These are phyloP conservation scores for Drosophila pegasa DNA, from an alignment of 2,888 invertebrate species.

Conservation along the genomic window DNA sequence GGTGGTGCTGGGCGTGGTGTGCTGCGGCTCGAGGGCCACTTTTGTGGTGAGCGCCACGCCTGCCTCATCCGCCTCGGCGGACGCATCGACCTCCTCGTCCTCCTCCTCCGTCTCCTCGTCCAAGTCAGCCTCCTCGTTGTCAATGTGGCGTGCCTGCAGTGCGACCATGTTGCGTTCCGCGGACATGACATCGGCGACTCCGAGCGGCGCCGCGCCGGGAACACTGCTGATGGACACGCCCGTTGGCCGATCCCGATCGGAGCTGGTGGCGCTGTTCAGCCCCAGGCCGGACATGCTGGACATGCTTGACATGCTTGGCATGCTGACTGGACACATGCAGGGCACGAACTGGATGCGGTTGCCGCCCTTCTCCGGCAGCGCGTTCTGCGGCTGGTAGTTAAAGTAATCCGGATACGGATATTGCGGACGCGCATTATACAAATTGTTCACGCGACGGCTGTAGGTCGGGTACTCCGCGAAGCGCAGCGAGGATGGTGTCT, in stretches of 20 bases:
- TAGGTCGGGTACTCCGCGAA: constrained; percentile 76
- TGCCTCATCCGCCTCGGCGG: constrained; percentile 10
- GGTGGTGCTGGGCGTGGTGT: constrained; percentile 47
- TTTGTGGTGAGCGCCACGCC: constrained; percentile 11
- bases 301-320: constrained; percentile 53
- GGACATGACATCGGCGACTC: constrained; percentile 12
- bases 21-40: constrained; percentile 24
- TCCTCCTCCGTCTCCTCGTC: constrained; percentile 29
- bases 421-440: constrained; percentile 77
- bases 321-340: constrained; percentile 83
- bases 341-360: constrained; percentile 81
- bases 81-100: constrained; percentile 25
- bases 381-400: constrained; percentile 59
- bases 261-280: constrained; percentile 19
- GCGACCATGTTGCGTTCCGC: constrained; percentile 18
- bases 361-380: constrained; percentile 46
- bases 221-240: constrained; percentile 31
- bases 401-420: constrained; percentile 84
- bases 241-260: constrained; percentile 35
- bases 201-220: constrained; percentile 12
- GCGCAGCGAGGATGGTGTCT: constrained; percentile 42
- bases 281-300: constrained; percentile 21
- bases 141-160: constrained; percentile 58
- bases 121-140: constrained; percentile 29
- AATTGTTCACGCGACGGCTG: constrained; percentile 75